Conservation (phyloP, 1,140 invertebrate species). For the Hyposmocoma kahamanoa region DNA sequence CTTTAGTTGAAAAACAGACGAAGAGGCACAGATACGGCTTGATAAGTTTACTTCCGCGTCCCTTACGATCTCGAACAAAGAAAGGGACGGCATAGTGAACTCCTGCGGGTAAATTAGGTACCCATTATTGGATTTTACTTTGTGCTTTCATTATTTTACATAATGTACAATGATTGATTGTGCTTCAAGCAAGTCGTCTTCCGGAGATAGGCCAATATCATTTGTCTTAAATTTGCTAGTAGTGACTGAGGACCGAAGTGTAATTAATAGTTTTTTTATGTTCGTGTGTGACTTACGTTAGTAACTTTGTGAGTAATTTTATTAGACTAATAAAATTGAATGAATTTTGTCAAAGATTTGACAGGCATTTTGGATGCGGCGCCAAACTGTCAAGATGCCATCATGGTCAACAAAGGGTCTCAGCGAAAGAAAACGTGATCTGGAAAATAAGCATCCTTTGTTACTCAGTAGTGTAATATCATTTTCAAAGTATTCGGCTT, state of each 20-base stretch:
- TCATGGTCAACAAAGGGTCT: conserved; percentile 8
- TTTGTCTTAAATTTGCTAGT: neutral
- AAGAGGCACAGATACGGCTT: conserved; percentile 17
- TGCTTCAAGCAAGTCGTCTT: neutral
- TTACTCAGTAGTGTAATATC: neutral
- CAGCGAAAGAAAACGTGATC: conserved; percentile 1
- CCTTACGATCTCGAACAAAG: conserved; percentile 7
- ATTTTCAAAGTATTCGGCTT: neutral
- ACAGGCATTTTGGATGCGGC: neutral
- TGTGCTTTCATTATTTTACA: conserved; percentile 6
- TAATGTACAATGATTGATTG: conserved; percentile 1
- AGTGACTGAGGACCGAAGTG: conserved; percentile 5
- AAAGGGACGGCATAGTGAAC: conserved; percentile 11
- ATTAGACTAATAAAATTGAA: conserved; percentile 3
- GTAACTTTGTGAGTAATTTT: conserved; percentile 7
- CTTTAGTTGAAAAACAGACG: conserved; percentile 11
- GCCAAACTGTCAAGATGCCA: neutral
- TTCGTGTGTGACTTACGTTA: conserved; percentile 3
- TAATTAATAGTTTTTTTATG: conserved; percentile 1
- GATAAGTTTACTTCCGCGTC: conserved; percentile 11
- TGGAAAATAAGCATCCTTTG: neutral
- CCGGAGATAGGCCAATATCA: conserved; percentile 1
- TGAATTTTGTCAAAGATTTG: conserved; percentile 3
- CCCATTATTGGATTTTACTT: conserved; percentile 5
- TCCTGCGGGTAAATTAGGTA: neutral